Evolutionary conservation across 2,797 vertebrate species (phyloP), one percentile per base, ranked within the genome.

Genomic region (Ptychobarbus kaznakovi): DNA sequence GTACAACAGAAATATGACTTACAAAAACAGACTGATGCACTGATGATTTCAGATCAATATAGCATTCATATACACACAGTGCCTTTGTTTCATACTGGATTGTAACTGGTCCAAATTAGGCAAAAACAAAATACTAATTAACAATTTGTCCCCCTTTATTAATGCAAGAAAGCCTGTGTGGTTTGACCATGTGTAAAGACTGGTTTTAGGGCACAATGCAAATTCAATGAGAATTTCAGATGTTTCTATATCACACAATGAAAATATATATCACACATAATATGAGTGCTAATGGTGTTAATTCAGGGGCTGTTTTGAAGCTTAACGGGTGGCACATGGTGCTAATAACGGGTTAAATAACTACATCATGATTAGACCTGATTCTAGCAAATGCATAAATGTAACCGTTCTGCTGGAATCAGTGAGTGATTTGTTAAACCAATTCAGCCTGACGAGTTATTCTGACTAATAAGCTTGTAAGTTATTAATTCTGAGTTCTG

Each of bases 1-100:
- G 86, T 20, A 89, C n/a, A 16, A 77, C 6, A 83, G 22, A 78
- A 6, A 72, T 12, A 66, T 46, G 49, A n/a, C 32, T 53, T 69
- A 15, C 3, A 4, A 22, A 40, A 66, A 0, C 5, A 2, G 6
- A 32, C 13, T 65, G 61, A 12, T 16, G 25, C 28, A 65, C 5
- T 65, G 63, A 65, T 32, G 6, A 32, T 65, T 65, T 65, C 6
- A 16, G 15, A 65, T 16, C 2, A 32, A 40, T 40, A 65, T 15
- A 32, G 6, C 6, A 32, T 32, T 61, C 58, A 2, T 61, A 5
- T 65, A 65, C 15, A 8, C 6, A 8, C 2, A 16, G 6, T 65
- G 3, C 28, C 6, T 32, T 32, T 65, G 1, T 16, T 32, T 28
- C 25, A 13, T 65, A 65, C 25, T 32, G 25, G 13, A 32, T 32